A percentile compares a stretch with the other conserved stretches of the same genome.
These are phyloP conservation scores for Heptranchias perlo DNA, from an alignment of 2,113 vertebrate species.

Conservation along the genomic window DNA sequence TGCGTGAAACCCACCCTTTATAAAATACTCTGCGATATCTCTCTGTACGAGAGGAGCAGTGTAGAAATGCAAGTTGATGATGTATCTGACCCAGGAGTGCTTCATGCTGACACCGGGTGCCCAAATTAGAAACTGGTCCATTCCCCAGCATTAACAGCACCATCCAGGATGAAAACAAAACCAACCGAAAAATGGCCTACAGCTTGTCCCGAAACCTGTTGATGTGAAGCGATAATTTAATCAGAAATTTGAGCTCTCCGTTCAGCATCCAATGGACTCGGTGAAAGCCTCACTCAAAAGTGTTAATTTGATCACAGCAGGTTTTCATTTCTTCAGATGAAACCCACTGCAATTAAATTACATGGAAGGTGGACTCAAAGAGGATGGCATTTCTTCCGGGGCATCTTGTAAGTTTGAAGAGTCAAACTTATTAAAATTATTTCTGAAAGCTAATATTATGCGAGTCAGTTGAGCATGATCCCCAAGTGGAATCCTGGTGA, in stretches of 20 bases:
- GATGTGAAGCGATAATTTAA: background rate
- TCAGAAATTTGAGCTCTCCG: background rate
- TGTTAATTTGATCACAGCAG: constrained; percentile 17
- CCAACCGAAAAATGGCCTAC: background rate
- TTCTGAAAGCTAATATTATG: background rate
- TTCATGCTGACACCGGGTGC: too few species aligned
- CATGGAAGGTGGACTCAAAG: background rate
- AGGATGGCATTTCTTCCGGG: background rate
- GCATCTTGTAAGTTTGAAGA: background rate
- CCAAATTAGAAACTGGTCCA: too few species aligned
- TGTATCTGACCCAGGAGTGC: too few species aligned
- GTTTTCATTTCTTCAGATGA: background rate
- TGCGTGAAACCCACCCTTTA: too few species aligned
- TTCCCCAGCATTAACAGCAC: too few species aligned
- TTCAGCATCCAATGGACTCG: background rate
- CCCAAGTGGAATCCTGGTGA: background rate
- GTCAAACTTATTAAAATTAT: background rate
- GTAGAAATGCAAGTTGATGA: too few species aligned
- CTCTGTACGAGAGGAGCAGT: too few species aligned
- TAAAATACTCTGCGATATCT: too few species aligned
- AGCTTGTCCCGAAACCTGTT: background rate
- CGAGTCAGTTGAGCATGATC: background rate
- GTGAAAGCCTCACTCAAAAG: background rate
- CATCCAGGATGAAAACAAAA: background rate
- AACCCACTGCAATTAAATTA: background rate